Percentiles rank a stretch among this genome's conserved stretches.
Conservation (phyloP, 2,888 invertebrate genomes). For the Luffia ferchaultella region DNA sequence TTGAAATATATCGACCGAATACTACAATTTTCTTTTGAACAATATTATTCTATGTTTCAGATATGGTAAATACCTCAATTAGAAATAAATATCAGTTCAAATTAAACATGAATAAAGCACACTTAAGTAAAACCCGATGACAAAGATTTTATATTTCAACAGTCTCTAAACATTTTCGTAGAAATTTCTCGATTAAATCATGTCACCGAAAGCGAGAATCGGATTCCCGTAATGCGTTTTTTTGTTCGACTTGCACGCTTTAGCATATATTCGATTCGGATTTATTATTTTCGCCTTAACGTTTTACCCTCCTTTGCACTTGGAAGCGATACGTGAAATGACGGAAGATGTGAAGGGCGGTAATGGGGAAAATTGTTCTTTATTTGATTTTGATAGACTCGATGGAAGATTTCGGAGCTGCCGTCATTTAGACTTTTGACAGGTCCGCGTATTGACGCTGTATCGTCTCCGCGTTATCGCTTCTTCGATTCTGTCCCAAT, state of each 20-base stretch:
- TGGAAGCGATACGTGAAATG: constrained; percentile 64
- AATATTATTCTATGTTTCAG: too few species aligned
- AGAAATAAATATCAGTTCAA: too few species aligned
- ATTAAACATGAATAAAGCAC: too few species aligned
- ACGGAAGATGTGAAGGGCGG: constrained; percentile 61
- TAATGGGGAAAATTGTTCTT: constrained; percentile 63
- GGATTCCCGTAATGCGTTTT: constrained; percentile 6
- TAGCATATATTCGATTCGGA: constrained; percentile 57
- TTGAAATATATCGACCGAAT: too few species aligned
- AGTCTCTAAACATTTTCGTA: too few species aligned
- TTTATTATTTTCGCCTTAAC: constrained; percentile 60
- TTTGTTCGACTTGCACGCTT: constrained; percentile 22
- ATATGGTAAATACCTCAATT: too few species aligned
- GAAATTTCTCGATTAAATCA: too few species aligned
- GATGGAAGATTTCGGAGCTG: constrained; percentile 50
- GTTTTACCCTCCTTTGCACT: constrained; percentile 52
- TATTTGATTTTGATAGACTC: constrained; percentile 64
- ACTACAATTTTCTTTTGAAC: too few species aligned
- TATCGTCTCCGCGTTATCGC: neutral
- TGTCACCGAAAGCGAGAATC: neutral
- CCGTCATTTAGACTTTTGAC: constrained; percentile 36
- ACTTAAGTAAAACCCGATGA: too few species aligned
- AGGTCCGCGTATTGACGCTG: neutral
- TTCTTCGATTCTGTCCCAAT: too few species aligned
- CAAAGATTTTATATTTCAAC: too few species aligned